Evolutionary conservation across 2,113 vertebrate species (phyloP).

Genomic region (Plestiodon gilberti): DNA sequence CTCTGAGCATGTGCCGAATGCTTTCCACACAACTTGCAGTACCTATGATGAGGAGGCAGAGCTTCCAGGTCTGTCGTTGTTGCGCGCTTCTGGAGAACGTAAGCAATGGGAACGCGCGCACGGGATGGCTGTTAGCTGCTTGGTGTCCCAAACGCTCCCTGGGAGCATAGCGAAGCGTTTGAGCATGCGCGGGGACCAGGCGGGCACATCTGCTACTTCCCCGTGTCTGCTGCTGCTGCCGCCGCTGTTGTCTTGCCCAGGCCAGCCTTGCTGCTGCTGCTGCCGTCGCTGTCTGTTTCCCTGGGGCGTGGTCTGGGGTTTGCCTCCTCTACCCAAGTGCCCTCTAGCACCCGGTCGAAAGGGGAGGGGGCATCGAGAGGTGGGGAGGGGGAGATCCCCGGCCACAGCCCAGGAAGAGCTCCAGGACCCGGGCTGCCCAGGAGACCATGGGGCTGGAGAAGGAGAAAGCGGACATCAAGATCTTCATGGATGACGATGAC

Average conservation of each 20-base stretch:
- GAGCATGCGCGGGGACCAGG: constrained; percentile 1
- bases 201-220: no score
- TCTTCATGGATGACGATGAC: constrained; percentile 86
- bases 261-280: neutral
- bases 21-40: neutral
- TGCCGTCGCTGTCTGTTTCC: neutral
- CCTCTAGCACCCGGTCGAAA: neutral
- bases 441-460: constrained; percentile 86
- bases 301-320: constrained; percentile 29
- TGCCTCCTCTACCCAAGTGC: neutral
- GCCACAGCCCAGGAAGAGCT: constrained; percentile 4
- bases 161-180: neutral
- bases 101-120: no score
- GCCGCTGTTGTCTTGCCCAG: neutral
- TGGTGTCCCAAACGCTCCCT: no score
- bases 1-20: neutral
- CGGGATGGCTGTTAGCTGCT: neutral
- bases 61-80: neutral
- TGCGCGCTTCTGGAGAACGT: neutral
- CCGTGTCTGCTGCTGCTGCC: neutral
- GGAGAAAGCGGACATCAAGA: constrained; percentile 83
- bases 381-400: constrained; percentile 22
- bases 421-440: neutral
- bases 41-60: neutral
- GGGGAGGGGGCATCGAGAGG: neutral